phyloP scores from a whole-genome alignment of 2,888 invertebrate genomes.

The Leptinotarsa haldemani region DNA sequence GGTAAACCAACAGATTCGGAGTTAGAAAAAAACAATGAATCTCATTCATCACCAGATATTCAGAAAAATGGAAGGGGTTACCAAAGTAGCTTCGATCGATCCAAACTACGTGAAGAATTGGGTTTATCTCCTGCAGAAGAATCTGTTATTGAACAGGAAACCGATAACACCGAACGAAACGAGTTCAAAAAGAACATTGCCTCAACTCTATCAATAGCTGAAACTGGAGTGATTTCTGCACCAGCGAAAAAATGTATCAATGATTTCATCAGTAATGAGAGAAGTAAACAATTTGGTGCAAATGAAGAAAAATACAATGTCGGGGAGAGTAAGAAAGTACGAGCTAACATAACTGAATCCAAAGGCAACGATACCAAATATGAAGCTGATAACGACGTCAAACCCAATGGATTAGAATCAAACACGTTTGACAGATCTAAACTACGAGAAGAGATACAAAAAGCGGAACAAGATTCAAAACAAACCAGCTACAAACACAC shows the following conservation, averaged over 20 bases:
- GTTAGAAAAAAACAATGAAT: not conserved
- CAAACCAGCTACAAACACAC: slow-evolving; percentile 40
- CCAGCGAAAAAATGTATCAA: slow-evolving; percentile 38
- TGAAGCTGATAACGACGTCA: not conserved
- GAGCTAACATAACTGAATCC: not conserved
- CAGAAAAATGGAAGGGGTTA: not conserved
- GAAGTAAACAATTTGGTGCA: slow-evolving; percentile 24
- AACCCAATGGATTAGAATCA: slow-evolving; percentile 11
- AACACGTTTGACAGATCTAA: slow-evolving; percentile 46
- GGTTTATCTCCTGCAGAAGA: slow-evolving; percentile 1
- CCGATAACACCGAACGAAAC: not conserved
- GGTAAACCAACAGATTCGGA: not conserved
- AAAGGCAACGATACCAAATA: not conserved
- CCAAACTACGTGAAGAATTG: slow-evolving; percentile 9
- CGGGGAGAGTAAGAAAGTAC: not conserved
- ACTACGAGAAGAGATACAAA: slow-evolving; percentile 43
- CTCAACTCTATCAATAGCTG: slow-evolving; percentile 33
- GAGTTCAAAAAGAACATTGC: slow-evolving; percentile 20
- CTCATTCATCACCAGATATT: not conserved
- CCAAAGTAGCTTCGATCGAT: not conserved
- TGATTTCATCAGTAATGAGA: slow-evolving; percentile 33
- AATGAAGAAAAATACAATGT: not conserved
- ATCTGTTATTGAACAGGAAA: slow-evolving; percentile 1
- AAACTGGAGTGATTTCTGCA: slow-evolving; percentile 33
- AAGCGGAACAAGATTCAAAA: slow-evolving; percentile 41